Conservation (phyloP, 2,113 vertebrate genomes). For the Elgaria multicarinata region DNA sequence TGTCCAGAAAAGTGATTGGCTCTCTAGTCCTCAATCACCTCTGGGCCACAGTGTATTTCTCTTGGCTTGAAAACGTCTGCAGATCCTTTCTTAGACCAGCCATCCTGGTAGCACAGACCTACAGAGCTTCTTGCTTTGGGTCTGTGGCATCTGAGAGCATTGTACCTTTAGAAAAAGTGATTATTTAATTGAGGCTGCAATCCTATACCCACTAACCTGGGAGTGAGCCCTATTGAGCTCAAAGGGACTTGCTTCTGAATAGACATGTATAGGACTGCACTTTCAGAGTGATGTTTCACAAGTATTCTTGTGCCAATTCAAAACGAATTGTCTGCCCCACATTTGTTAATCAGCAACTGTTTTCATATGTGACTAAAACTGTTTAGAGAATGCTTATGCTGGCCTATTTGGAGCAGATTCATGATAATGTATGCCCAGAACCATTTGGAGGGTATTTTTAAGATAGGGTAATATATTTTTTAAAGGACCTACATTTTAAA, state of each 20-base stretch:
- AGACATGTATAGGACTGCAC: not conserved
- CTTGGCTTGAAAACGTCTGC: not conserved
- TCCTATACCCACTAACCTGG: not conserved
- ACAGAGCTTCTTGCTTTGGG: not conserved
- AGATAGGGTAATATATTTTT: not conserved
- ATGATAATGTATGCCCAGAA: not conserved
- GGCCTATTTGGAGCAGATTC: not conserved
- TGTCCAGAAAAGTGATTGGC: not conserved
- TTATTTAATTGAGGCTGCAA: not conserved
- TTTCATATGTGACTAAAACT: not conserved
- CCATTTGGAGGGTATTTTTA: not conserved
- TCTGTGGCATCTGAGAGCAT: not conserved
- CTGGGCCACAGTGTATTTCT: not conserved
- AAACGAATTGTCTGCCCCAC: not conserved
- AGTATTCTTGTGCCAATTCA: not conserved
- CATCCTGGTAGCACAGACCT: not conserved
- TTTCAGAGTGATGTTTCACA: not conserved
- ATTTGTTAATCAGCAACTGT: not conserved
- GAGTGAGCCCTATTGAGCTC: not conserved
- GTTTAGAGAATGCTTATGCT: not conserved
- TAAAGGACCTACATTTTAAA: conserved; percentile 6
- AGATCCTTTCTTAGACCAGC: not conserved
- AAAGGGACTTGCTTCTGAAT: not conserved
- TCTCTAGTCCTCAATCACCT: not conserved
- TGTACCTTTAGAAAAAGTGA: not conserved